A percentile compares a stretch with the other conserved stretches of the same genome.
These are phyloP conservation scores for Xylota sylvarum DNA, from an alignment of 2,888 invertebrate genomes.

Conservation along the genomic window DNA sequence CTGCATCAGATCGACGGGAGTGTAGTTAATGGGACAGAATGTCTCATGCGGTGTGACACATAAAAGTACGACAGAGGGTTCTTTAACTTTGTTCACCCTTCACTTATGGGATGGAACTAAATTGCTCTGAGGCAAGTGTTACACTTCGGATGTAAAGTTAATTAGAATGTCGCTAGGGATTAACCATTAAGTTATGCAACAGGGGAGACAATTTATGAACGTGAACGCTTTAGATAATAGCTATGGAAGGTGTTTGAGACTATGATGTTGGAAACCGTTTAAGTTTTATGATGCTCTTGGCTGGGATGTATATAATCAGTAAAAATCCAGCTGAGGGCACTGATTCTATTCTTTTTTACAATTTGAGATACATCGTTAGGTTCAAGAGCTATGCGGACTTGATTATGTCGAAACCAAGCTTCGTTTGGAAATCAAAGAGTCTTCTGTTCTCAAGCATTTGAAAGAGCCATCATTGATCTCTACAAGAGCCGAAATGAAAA, in stretches of 20 bases:
- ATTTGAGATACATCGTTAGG: too few relatives aligned
- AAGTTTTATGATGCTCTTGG: too few relatives aligned
- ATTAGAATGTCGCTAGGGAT: conserved; percentile 12
- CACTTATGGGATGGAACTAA: conserved; percentile 8
- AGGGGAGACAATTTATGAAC: neutral
- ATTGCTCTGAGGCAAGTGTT: conserved; percentile 9
- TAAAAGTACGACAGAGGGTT: conserved; percentile 26
- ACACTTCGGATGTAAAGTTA: neutral
- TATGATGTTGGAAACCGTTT: neutral
- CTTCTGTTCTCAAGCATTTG: too few relatives aligned
- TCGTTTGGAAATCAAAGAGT: too few relatives aligned
- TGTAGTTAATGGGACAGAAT: conserved; percentile 37
- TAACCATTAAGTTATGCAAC: neutral
- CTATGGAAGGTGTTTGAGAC: too few relatives aligned
- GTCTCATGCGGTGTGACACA: conserved; percentile 33
- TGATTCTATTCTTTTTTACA: too few relatives aligned
- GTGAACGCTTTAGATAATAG: neutral
- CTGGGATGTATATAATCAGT: too few relatives aligned
- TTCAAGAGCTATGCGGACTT: too few relatives aligned
- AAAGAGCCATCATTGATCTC: too few relatives aligned
- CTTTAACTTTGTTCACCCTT: neutral
- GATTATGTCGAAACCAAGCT: too few relatives aligned
- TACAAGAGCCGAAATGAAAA: too few relatives aligned
- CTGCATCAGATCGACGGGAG: conserved; percentile 17
- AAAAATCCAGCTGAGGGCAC: too few relatives aligned